Evolutionary conservation across 2,888 invertebrate genomes (phyloP).

Genomic region (Limnephilus rhombicus): DNA sequence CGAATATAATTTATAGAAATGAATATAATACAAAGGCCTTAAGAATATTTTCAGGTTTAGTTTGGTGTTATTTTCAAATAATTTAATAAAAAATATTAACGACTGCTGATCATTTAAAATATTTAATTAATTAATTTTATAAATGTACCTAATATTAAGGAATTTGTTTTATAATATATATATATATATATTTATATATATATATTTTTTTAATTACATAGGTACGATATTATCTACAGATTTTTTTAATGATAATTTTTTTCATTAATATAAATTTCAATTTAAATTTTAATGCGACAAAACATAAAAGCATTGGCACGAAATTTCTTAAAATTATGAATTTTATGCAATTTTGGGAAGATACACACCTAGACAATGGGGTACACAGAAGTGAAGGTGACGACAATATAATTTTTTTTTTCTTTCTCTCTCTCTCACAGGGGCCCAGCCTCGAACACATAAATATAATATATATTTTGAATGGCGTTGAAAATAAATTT

Average conservation of each 20-base stretch:
- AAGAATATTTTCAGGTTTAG: neutral
- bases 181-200: neutral
- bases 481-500: neutral
- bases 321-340: neutral
- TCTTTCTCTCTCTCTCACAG: neutral
- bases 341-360: neutral
- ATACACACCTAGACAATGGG: neutral
- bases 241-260: neutral
- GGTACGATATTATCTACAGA: neutral
- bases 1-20: neutral
- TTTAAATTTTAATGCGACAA: neutral
- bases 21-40: neutral
- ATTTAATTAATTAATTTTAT: neutral
- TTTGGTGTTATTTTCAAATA: slow-evolving; percentile 1
- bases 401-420: neutral
- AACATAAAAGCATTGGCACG: neutral
- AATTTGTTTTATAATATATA: neutral
- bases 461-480: neutral
- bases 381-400: neutral
- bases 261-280: neutral
- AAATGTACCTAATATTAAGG: neutral
- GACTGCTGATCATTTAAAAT: neutral
- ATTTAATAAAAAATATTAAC: neutral
- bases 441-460: neutral
- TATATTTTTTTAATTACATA: neutral